These are phyloP conservation scores for Adelphocoris suturalis DNA, from an alignment of 2,888 invertebrate species.

Conservation along the genomic window DNA sequence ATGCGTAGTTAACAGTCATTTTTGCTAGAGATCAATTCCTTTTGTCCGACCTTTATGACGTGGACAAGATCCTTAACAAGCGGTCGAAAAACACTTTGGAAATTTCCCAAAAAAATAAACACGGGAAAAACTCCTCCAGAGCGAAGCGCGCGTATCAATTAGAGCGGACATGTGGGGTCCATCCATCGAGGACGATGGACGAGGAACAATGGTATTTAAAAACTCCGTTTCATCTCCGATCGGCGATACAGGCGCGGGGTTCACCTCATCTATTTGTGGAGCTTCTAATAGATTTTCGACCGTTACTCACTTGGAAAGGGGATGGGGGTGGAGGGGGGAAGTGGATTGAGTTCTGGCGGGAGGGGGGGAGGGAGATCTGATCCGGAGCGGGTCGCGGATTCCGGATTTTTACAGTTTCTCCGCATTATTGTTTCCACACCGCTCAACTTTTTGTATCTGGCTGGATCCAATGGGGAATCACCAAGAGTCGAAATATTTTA, in stretches of 20 bases:
- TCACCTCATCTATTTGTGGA: constrained; percentile 38
- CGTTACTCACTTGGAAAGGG: not conserved
- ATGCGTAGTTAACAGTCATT: too few species aligned
- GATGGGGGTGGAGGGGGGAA: too few species aligned
- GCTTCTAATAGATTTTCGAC: constrained; percentile 37
- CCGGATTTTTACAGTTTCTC: not conserved
- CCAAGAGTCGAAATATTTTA: too few species aligned
- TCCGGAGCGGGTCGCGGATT: not conserved
- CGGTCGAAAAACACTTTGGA: too few species aligned
- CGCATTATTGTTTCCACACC: not conserved
- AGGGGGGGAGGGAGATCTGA: not conserved
- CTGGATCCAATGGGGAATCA: too few species aligned
- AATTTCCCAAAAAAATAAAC: too few species aligned
- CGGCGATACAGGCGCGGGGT: constrained; percentile 34
- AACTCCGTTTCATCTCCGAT: constrained; percentile 41
- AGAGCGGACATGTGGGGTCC: constrained; percentile 53
- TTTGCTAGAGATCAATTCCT: too few species aligned
- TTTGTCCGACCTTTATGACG: too few species aligned
- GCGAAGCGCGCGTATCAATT: constrained; percentile 37
- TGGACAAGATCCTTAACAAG: too few species aligned
- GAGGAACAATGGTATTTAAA: constrained; percentile 41
- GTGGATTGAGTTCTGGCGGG: too few species aligned
- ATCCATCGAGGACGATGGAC: constrained; percentile 33
- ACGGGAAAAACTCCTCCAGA: not conserved
- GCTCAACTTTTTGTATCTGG: too few species aligned